Base-by-base conservation (phyloP, 2,888 invertebrate species). In the Campaea margaritaria region DNA sequence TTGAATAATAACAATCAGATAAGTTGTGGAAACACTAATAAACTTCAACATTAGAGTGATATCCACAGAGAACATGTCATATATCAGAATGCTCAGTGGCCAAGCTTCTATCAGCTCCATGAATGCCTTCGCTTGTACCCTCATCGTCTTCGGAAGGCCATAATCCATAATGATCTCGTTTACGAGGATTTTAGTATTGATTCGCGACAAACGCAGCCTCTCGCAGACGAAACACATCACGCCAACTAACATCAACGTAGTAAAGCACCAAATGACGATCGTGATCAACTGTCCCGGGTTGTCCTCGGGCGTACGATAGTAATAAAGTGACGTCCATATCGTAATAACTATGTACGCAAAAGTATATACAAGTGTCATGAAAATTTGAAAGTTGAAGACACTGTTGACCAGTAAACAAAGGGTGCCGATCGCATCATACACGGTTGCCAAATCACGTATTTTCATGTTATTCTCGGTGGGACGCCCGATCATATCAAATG, bases 1-100 rank as follows among this genome's bases (percentile, higher is more conserved):
- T 72, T 90, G 90, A 64, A 89, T 80, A 31, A 87, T 81, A 16
- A 89, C 79, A 71, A 90, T 87, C 49, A 89, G 77, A 66, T 87
- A 89, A 0, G 89, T 87, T 0, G 89, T 86, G n/a, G 86, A 82
- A 2, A 88, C 81, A 63, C 86, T 87, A 43, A 88, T 79, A 58
- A 87, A 89, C 49, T 87, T 88, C 9, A 89, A 70, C 72, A 88
- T 81, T 4, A 90, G 66, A 0, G 84, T 84, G 16, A 88, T 79
- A 62, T 90, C 85, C 0, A 90, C 78, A 5, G 82, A 75, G 63
- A 87, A 85, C 83, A 89, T 84, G 52, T 87, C 82, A 50, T 83
- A 89, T 4, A 85, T 72, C 21, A 69, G 77, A 8, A 86, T 74
- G 0, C 72, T 68, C 14, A 86, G 62, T 0, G 85, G 78, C 85